A percentile compares a stretch with the other conserved stretches of the same genome.
Conservation (phyloP, 2,113 vertebrate species). For the Arvicanthis niloticus region DNA sequence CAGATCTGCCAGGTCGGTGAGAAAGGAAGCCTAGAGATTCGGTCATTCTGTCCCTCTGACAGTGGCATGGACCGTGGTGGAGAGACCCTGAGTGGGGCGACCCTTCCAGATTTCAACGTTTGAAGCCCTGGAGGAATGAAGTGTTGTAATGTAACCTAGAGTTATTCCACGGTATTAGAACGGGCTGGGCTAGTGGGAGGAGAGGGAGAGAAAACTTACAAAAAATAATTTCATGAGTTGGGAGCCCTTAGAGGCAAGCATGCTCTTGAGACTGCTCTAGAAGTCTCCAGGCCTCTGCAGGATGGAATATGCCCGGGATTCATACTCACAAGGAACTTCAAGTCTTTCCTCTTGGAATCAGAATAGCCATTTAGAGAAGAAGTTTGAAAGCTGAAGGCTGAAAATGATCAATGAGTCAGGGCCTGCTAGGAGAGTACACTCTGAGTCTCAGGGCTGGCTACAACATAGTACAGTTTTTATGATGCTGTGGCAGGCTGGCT, state of each 20-base stretch:
- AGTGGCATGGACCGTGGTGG: conserved; percentile 79
- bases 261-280: background rate
- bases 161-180: conserved; percentile 60
- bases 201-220: conserved; percentile 46
- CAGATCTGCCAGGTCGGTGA: conserved; percentile 71
- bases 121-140: conserved; percentile 80
- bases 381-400: background rate
- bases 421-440: background rate
- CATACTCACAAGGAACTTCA: background rate
- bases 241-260: conserved; percentile 58
- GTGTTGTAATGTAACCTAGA: conserved; percentile 77
- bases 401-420: background rate
- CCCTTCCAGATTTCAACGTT: conserved; percentile 73
- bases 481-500: background rate
- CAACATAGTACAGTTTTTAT: background rate
- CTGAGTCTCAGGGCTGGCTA: background rate
- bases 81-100: conserved; percentile 83
- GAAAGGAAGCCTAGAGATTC: conserved; percentile 84
- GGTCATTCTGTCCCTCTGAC: conserved; percentile 85
- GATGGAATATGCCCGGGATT: conserved; percentile 29
- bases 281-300: conserved; percentile 51
- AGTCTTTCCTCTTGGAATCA: background rate
- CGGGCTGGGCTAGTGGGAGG: background rate
- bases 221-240: conserved; percentile 72
- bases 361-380: conserved; percentile 4